These are phyloP conservation scores for Poicephalus meyeri DNA, from an alignment of 2,113 vertebrate species.

Conservation along the genomic window DNA sequence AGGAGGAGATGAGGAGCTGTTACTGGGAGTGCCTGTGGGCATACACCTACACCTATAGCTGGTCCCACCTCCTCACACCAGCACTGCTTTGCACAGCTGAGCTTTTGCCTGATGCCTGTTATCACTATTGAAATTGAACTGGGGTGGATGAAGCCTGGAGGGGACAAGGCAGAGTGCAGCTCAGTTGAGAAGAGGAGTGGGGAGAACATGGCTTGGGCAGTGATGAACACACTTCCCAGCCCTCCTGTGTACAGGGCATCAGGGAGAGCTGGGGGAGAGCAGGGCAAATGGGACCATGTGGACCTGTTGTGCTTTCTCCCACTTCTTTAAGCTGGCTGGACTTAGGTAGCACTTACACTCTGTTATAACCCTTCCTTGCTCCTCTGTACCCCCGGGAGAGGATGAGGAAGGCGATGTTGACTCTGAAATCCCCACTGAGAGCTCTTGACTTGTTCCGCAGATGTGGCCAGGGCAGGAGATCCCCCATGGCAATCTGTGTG, in stretches of 20 bases:
- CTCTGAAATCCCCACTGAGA: background rate
- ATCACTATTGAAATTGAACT: background rate
- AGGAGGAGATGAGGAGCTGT: background rate
- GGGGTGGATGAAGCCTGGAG: background rate
- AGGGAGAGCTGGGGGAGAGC: background rate
- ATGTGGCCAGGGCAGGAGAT: background rate
- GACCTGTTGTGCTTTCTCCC: background rate
- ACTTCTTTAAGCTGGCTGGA: accelerated
- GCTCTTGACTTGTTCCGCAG: background rate
- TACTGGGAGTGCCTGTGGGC: background rate
- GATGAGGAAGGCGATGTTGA: background rate
- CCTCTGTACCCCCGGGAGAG: background rate
- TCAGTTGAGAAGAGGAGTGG: background rate
- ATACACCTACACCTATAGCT: background rate
- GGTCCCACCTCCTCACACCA: background rate
- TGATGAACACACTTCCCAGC: background rate
- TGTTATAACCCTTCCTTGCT: background rate
- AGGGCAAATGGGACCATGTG: background rate
- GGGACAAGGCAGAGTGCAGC: background rate
- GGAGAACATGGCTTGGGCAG: background rate
- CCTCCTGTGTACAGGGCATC: background rate
- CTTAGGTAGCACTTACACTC: background rate
- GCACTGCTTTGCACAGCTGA: background rate
- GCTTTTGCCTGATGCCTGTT: background rate
- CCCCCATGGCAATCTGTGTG: background rate